These are phyloP conservation scores for Paracentrotus lividus DNA, from an alignment of 53 echinoderm and acorn worm species.

Conservation along the genomic window DNA sequence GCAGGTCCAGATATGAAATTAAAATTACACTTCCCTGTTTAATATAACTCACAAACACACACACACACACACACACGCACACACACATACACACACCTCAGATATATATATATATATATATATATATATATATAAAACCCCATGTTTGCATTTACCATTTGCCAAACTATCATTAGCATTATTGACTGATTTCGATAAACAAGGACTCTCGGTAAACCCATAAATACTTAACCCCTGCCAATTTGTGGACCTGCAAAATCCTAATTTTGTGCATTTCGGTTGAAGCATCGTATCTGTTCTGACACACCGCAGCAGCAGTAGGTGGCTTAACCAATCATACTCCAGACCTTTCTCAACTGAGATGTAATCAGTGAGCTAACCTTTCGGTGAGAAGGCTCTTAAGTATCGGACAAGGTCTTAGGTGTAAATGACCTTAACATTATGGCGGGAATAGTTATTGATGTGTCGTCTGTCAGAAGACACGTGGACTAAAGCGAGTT, in stretches of 20 bases:
- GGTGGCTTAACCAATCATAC: neutral
- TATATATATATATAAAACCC: too few species aligned
- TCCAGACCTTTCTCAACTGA: neutral
- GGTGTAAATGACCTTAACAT: constrained; percentile 48
- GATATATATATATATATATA: too few species aligned
- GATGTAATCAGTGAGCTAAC: constrained; percentile 5
- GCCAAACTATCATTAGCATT: too few species aligned
- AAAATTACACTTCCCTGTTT: too few species aligned
- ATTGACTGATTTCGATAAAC: neutral
- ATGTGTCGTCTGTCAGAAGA: constrained; percentile 42
- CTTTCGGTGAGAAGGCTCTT: neutral
- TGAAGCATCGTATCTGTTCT: neutral
- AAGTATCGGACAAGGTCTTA: neutral
- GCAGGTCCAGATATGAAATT: too few species aligned
- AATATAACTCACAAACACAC: too few species aligned
- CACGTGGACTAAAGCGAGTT: constrained; percentile 7
- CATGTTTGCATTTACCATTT: too few species aligned
- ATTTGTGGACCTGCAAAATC: neutral
- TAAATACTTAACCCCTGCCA: neutral
- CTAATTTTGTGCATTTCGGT: neutral
- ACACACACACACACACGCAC: too few species aligned
- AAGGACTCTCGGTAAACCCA: neutral
- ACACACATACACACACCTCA: too few species aligned
- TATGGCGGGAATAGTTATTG: constrained; percentile 37
- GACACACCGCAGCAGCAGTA: neutral